A percentile compares a stretch with the other conserved stretches of the same genome.
These are phyloP conservation scores for Ptychochromis oligacanthus DNA, from an alignment of 2,113 vertebrate species.

Conservation along the genomic window DNA sequence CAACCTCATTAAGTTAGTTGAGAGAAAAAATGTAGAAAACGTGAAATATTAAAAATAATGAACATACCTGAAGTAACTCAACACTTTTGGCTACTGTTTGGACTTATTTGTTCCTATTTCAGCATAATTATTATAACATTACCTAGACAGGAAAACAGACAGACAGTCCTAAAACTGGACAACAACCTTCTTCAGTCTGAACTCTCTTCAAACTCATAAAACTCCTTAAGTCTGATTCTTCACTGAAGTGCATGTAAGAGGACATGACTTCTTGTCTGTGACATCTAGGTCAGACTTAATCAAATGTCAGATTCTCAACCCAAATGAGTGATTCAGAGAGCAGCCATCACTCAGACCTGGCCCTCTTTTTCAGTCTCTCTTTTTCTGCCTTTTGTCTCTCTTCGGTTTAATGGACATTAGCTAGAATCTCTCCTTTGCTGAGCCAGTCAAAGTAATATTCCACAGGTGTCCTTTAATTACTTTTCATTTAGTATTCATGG, in stretches of 20 bases:
- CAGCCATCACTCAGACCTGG: conserved; percentile 65
- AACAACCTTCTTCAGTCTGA: conserved; percentile 27
- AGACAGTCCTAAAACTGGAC: background rate
- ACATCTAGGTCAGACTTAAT: conserved; percentile 78
- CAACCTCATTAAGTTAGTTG: background rate
- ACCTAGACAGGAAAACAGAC: background rate
- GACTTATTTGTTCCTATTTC: background rate
- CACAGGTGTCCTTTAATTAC: conserved; percentile 79
- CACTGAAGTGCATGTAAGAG: conserved; percentile 37
- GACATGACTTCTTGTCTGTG: conserved; percentile 48
- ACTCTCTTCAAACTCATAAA: conserved; percentile 36
- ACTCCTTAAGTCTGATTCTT: conserved; percentile 34
- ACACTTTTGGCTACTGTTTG: background rate
- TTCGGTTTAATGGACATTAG: conserved; percentile 57
- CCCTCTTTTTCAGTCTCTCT: conserved; percentile 38
- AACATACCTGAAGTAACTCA: background rate
- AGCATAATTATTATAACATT: too few species aligned
- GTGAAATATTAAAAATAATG: background rate
- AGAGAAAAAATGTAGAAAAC: background rate
- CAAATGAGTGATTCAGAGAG: conserved; percentile 68
- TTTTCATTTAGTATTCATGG: conserved; percentile 78
- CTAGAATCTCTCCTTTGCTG: conserved; percentile 59
- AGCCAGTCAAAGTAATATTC: conserved; percentile 66
- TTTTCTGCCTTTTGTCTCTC: conserved; percentile 10
- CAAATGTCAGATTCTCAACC: conserved; percentile 63